Base-by-base conservation (phyloP, 2,113 vertebrate species). In the Pseudolaguvia tuberculata region DNA sequence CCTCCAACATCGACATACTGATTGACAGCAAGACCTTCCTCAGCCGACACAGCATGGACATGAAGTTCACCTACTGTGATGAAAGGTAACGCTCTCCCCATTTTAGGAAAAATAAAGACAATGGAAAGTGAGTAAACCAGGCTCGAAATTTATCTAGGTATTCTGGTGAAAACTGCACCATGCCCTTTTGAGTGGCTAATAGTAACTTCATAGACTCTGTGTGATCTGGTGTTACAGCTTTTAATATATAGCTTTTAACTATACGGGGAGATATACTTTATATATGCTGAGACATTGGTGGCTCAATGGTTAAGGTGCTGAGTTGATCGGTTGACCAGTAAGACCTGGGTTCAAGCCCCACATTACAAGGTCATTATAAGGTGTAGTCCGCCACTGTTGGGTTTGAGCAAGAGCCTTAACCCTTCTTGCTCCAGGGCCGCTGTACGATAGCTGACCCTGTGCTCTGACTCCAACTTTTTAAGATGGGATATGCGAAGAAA, bases 1-100 rank as follows among this genome's bases (percentile, higher is more conserved):
- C 97, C 0, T 96, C 96, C 81, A 95, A 93, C 89, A 95, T 98
- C 1, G 94, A 99, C 83, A 96, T 93, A n/a, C 97, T 95, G 0
- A 86, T 98, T 82, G 96, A 99, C 91, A 96, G 95, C 90, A 96
- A 91, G 88, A 96, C 95, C 29, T 99, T 98, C 86, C 91, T 99
- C 78, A 99, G 96, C 85, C 90, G 96, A 78, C 97, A 99, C 78
- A 96, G 94, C 90, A 99, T 99, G 97, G 97, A 99, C 89, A 99
- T 99, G 97, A 99, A 98, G 86, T 99, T 97, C 86, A 98, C 94
- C 78, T 98, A 97, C 86, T 99, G 96, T 2, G 97, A 99, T 48
- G 95, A 98, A 81, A 94, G 95, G 97, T 98, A 85, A 67, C 78
- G 50, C 21, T 27, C 3, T n/a, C 17, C 20, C 72, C 7, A 51